These are phyloP conservation scores for Megalops cyprinoides DNA, from an alignment of 2,797 vertebrate species.

Conservation along the genomic window DNA sequence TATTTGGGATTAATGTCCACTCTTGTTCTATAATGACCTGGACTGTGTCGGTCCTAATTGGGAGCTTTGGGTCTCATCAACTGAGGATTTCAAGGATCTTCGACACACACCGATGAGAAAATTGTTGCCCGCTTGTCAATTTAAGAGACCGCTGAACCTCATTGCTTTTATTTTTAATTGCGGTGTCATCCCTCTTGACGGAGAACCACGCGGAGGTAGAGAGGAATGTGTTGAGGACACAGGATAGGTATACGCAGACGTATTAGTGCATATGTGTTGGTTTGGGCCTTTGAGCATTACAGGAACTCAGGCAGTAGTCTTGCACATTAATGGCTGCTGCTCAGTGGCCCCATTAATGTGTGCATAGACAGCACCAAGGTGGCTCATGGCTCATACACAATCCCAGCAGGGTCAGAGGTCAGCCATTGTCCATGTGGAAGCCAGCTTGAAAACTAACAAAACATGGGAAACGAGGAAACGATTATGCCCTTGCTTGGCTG, in stretches of 20 bases:
- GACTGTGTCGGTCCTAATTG: slow-evolving; percentile 93
- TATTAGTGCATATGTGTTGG: slow-evolving; percentile 76
- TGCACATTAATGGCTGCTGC: slow-evolving; percentile 55
- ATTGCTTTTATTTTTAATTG: slow-evolving; percentile 98
- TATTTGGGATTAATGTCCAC: slow-evolving; percentile 89
- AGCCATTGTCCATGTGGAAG: not conserved
- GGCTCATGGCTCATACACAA: not conserved
- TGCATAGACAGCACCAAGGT: not conserved
- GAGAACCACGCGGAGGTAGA: slow-evolving; percentile 63
- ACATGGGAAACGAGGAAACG: too few species aligned
- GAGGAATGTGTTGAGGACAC: slow-evolving; percentile 53
- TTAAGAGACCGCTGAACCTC: slow-evolving; percentile 98
- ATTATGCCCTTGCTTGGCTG: too few species aligned
- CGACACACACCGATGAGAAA: slow-evolving; percentile 99
- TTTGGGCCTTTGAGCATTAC: slow-evolving; percentile 62
- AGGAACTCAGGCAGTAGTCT: slow-evolving; percentile 66
- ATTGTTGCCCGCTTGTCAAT: slow-evolving; percentile 99
- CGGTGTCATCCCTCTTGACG: slow-evolving; percentile 81
- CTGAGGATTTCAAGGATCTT: slow-evolving; percentile 95
- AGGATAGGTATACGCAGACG: slow-evolving; percentile 49
- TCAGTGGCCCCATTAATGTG: not conserved
- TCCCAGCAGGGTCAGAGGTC: not conserved
- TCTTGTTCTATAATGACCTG: slow-evolving; percentile 89
- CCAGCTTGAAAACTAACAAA: not conserved
- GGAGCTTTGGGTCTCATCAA: slow-evolving; percentile 99